Conservation (phyloP, 2,888 invertebrate species). For the Sesamia inferens region DNA sequence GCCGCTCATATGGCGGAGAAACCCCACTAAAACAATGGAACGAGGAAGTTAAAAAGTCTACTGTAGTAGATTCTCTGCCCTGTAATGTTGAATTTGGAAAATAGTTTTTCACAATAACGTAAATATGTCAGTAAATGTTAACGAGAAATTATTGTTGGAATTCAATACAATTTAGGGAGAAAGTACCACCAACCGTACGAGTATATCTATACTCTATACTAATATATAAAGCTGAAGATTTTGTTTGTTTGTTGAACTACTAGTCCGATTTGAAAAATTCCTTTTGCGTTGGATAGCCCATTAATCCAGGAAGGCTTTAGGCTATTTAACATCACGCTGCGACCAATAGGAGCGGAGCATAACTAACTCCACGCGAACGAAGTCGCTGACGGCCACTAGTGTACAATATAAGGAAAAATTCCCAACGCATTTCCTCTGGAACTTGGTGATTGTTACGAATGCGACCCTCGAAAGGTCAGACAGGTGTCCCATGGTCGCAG, state of each 20-base stretch:
- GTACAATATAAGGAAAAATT: background rate
- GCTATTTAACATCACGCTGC: too few relatives aligned
- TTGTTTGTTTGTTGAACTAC: too few relatives aligned
- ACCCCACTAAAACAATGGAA: constrained; percentile 6
- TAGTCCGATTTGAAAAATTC: too few relatives aligned
- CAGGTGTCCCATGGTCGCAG: background rate
- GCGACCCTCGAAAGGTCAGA: constrained; percentile 7
- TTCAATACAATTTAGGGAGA: background rate
- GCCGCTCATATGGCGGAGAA: constrained; percentile 11
- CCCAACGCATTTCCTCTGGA: background rate
- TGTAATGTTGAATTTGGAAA: constrained; percentile 2
- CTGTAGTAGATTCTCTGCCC: constrained; percentile 6
- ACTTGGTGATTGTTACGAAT: constrained; percentile 4
- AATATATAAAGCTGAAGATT: too few relatives aligned
- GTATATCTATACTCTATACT: too few relatives aligned
- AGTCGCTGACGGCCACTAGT: too few relatives aligned
- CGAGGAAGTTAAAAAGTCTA: background rate
- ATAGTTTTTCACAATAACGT: background rate
- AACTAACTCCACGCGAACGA: too few relatives aligned
- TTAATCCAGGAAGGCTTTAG: too few relatives aligned
- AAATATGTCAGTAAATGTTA: background rate
- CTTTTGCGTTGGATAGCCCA: too few relatives aligned
- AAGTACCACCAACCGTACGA: background rate
- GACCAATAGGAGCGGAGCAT: too few relatives aligned
- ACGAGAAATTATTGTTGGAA: background rate